Percentiles rank a stretch among this genome's conserved stretches.
Evolutionary conservation across 23 tunicate genomes (phyloP).

Genomic region (Halocynthia aurantium): DNA sequence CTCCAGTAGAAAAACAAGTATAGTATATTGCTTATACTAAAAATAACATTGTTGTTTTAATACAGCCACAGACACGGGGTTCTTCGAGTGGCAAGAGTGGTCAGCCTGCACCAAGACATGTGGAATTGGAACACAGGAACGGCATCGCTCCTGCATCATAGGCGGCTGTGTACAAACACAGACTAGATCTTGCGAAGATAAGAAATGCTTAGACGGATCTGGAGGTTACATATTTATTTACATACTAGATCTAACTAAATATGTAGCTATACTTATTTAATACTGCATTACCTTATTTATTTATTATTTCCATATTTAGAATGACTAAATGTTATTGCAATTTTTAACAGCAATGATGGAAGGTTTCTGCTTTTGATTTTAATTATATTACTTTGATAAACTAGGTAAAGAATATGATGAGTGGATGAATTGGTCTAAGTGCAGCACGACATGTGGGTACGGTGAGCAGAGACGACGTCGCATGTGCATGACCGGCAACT

Average conservation of each 20-base stretch:
- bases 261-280: too few relatives aligned
- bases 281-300: too few relatives aligned
- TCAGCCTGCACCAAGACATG: constrained; percentile 11
- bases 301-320: too few relatives aligned
- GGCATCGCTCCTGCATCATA: not conserved
- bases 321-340: too few relatives aligned
- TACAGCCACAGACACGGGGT: too few relatives aligned
- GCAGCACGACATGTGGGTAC: constrained; percentile 14
- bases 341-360: too few relatives aligned
- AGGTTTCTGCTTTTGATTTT: not conserved
- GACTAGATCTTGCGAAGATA: not conserved
- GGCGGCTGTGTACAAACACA: constrained; percentile 1
- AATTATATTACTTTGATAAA: not conserved
- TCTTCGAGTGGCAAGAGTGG: constrained; percentile 12
- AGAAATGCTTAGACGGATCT: constrained; percentile 7
- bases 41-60: too few relatives aligned
- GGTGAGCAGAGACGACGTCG: constrained; percentile 6
- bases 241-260: too few relatives aligned
- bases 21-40: too few relatives aligned
- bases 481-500: constrained; percentile 2
- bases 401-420: constrained; percentile 8
- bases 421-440: constrained; percentile 4
- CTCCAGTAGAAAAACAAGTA: too few relatives aligned
- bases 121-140: constrained; percentile 17
- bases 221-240: too few relatives aligned